Base-by-base conservation (phyloP, 2,797 vertebrate genomes). In the Phataginus tetradactyla region DNA sequence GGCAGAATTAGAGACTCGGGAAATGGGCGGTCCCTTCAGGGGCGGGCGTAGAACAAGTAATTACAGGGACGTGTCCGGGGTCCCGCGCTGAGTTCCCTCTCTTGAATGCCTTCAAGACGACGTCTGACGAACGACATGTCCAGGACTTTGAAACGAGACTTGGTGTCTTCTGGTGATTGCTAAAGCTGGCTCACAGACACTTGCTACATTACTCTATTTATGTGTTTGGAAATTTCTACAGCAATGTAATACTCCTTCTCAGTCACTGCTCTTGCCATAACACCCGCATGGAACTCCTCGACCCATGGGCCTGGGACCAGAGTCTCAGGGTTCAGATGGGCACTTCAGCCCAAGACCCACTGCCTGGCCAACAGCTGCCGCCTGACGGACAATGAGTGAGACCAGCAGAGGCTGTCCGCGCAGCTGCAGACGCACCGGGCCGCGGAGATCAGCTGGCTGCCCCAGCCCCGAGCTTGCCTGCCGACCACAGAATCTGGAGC, bases 401-500 rank as follows among this genome's bases (percentile, higher is more conserved):
- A 74, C 32, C 61, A 5, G 25, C 21, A 9, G 1, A 23, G 74
- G 49, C 49, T 29, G 37, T 74, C 20, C 51, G 11, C 51, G 25
- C 21, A 9, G 68, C 27, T 37, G 25, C 21, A 85, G 71, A 21
- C 14, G 25, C 34, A 21, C 0, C 3, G 17, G 55, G 45, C 18
- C 57, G 49, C 25, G n/a, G 42, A 57, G 53, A 42, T 23, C 23
- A 15, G 84, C 45, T 21, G n/a, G 17, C 69, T 6, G 10, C 29
- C 20, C 29, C 12, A 39, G 57, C 18, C 4, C 34, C 5, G 0
- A 34, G 5, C 53, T 4, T 0, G 14, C 27, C 21, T 4, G 23
- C 51, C 17, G 20, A n/a, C 12, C 57, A 57, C 7, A 86, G 88
- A 75, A 32, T 1, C 0, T 13, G 29, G 51, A 68, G 66, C 71